These are phyloP conservation scores for Venustaconcha ellipsiformis DNA, from an alignment of 1,140 invertebrate species.

Conservation along the genomic window DNA sequence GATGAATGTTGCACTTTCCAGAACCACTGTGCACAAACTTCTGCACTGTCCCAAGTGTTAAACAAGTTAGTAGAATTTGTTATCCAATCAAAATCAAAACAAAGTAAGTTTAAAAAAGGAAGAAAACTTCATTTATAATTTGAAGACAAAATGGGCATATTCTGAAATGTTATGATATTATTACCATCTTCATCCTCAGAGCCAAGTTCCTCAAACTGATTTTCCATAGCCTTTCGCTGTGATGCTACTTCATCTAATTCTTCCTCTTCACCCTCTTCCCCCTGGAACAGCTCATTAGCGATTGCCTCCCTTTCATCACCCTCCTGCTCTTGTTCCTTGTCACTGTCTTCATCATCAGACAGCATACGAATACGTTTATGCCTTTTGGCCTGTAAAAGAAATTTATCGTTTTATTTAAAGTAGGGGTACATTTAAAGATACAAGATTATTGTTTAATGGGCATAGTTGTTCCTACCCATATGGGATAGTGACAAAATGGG, in stretches of 20 bases:
- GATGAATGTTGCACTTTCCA: background rate
- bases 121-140: too few species aligned
- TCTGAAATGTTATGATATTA: conserved; percentile 1
- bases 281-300: conserved; percentile 87
- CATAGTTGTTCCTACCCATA: too few species aligned
- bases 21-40: background rate
- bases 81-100: too few species aligned
- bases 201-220: conserved; percentile 54
- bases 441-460: too few species aligned
- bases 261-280: conserved; percentile 83
- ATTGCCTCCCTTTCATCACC: conserved; percentile 79
- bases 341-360: conserved; percentile 69
- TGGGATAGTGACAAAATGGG: too few species aligned
- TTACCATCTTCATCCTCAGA: conserved; percentile 65
- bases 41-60: background rate
- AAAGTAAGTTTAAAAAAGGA: too few species aligned
- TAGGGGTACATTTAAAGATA: too few species aligned
- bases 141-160: background rate
- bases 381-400: conserved; percentile 77
- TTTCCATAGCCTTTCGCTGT: conserved; percentile 70
- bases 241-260: conserved; percentile 71
- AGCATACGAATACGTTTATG: conserved; percentile 83
- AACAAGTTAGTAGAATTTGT: too few species aligned
- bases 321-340: conserved; percentile 89
- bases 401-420: background rate